phyloP scores from a whole-genome alignment of 1,140 invertebrate species.

The Drosophila leontia region DNA sequence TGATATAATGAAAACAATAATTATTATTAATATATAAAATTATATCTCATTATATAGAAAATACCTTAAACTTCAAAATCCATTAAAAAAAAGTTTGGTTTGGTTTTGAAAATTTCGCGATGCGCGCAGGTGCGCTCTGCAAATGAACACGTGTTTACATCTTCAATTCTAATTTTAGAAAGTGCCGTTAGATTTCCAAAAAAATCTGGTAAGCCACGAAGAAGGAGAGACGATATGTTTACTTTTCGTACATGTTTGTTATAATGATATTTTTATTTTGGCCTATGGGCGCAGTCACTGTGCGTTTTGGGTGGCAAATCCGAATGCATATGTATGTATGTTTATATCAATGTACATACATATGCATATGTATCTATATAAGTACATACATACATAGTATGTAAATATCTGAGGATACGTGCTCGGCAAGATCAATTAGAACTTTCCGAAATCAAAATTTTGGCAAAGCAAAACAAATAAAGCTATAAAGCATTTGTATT shows the following conservation, averaged over 20 bases:
- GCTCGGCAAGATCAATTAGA: constrained; percentile 36
- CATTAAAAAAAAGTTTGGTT: not conserved
- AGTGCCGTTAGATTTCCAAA: too few relatives aligned
- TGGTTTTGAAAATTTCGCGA: constrained; percentile 1
- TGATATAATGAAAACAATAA: not conserved
- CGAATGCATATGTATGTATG: too few relatives aligned
- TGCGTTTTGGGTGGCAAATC: too few relatives aligned
- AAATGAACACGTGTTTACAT: too few relatives aligned
- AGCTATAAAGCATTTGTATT: constrained; percentile 58
- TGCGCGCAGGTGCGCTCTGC: too few relatives aligned
- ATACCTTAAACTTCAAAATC: not conserved
- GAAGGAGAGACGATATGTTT: too few relatives aligned
- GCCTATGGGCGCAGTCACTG: too few relatives aligned
- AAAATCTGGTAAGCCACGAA: too few relatives aligned
- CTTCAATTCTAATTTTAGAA: too few relatives aligned
- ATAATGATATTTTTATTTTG: too few relatives aligned
- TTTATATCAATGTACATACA: not conserved
- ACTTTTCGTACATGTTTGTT: too few relatives aligned
- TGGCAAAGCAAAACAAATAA: constrained; percentile 52
- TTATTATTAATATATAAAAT: not conserved
- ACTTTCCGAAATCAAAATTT: constrained; percentile 26
- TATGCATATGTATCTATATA: not conserved
- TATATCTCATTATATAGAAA: too few relatives aligned
- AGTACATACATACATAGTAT: not conserved
- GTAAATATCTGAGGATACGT: constrained; percentile 26